Conservation (phyloP, 2,888 invertebrate genomes). For the Zootermopsis nevadensis region DNA sequence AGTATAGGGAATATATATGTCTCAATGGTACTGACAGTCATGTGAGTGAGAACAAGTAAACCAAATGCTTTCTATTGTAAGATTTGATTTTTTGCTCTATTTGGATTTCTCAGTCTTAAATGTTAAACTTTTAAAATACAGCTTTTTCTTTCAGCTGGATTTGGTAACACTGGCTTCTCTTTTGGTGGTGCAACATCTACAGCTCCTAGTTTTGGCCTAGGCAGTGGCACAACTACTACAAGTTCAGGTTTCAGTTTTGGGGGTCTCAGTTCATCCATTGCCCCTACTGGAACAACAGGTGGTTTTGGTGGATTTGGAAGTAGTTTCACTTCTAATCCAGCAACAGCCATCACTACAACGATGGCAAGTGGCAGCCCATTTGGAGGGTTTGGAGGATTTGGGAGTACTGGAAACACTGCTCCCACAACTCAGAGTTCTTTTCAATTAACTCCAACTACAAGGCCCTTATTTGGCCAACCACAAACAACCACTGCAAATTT, state of each 20-base stretch:
- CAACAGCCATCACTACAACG: conserved; percentile 46
- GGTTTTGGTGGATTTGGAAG: conserved; percentile 59
- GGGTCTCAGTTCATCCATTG: conserved; percentile 64
- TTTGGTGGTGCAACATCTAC: conserved; percentile 60
- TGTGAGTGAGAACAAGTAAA: no score
- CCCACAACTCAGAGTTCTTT: conserved; percentile 47
- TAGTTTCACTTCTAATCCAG: conserved; percentile 50
- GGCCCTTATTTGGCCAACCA: conserved; percentile 27
- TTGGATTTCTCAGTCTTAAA: no score
- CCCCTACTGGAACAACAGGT: conserved; percentile 52
- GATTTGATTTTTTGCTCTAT: no score
- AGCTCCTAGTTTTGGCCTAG: conserved; percentile 41
- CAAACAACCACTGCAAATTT: conserved; percentile 35
- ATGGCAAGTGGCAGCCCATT: conserved; percentile 59
- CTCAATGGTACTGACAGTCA: no score
- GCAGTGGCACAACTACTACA: conserved; percentile 33
- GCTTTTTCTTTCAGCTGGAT: conserved; percentile 61
- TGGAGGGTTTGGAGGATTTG: conserved; percentile 64
- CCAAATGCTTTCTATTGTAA: no score
- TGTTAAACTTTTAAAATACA: not conserved
- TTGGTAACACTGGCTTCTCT: conserved; percentile 62
- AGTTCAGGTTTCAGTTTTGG: conserved; percentile 60
- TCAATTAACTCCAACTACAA: not conserved
- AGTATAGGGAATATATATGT: no score
- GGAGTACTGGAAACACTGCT: conserved; percentile 53